phyloP scores from a whole-genome alignment of 1,140 invertebrate species.

The Acromyrmex echinatior region DNA sequence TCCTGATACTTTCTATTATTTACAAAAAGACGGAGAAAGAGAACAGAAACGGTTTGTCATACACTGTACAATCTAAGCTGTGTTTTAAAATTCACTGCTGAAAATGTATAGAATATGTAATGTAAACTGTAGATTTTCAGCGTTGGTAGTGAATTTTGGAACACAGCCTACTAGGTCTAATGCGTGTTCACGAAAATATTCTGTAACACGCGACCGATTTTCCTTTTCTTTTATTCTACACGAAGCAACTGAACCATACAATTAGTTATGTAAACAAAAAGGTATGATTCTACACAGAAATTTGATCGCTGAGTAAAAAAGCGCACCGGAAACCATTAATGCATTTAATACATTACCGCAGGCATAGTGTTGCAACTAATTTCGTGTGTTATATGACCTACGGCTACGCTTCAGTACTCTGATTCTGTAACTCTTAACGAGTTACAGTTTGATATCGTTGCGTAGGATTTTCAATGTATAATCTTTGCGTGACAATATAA shows the following conservation, averaged over 20 bases:
- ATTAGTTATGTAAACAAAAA: constrained; percentile 2
- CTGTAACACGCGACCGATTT: background rate
- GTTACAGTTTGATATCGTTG: no score
- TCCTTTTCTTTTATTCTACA: background rate
- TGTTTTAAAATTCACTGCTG: no score
- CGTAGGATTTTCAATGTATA: no score
- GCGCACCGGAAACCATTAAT: constrained; percentile 1
- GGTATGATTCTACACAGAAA: constrained; percentile 1
- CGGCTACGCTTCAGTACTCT: background rate
- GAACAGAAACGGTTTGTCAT: constrained; percentile 35
- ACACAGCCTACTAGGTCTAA: background rate
- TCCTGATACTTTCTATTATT: constrained; percentile 51
- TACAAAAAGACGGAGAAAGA: constrained; percentile 39
- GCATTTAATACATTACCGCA: background rate
- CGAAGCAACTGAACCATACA: constrained; percentile 13
- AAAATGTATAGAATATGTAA: no score
- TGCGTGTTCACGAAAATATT: background rate
- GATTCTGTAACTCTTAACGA: no score
- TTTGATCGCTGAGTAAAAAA: constrained; percentile 29
- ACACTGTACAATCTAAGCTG: constrained; percentile 13
- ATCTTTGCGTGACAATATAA: no score
- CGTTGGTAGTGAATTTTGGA: no score
- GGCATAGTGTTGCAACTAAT: constrained; percentile 9
- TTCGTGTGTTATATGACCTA: background rate
- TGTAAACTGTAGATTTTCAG: no score